Evolutionary conservation across 2,797 vertebrate species (phyloP).

Genomic region (Lycodopsis pacificus): DNA sequence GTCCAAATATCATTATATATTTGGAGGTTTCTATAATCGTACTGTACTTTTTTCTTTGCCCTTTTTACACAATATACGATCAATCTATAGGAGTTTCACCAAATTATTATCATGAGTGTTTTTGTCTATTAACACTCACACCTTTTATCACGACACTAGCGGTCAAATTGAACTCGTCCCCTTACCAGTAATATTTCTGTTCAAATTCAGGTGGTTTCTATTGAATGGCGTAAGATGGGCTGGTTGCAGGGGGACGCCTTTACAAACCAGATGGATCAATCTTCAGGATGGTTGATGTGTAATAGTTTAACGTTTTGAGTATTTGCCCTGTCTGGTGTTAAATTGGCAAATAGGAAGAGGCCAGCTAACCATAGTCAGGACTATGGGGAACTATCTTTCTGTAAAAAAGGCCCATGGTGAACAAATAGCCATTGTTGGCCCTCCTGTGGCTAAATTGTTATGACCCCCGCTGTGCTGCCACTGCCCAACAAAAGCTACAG

Average conservation of each 20-base stretch:
- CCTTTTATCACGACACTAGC: too few relatives aligned
- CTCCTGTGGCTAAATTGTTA: constrained; percentile 25
- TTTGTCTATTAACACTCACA: background rate
- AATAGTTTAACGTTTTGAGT: background rate
- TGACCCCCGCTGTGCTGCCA: constrained; percentile 2
- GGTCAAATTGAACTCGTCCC: too few relatives aligned
- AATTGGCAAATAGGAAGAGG: background rate
- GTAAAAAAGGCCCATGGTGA: constrained; percentile 8
- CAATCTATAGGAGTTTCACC: background rate
- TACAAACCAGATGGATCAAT: background rate
- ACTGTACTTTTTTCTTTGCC: background rate
- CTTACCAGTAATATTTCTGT: too few relatives aligned
- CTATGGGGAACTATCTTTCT: background rate
- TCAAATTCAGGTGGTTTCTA: background rate
- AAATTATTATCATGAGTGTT: background rate
- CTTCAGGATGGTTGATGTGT: background rate
- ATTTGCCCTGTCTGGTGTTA: background rate
- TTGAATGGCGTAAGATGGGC: background rate
- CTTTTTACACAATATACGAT: background rate
- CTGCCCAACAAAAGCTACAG: constrained; percentile 8
- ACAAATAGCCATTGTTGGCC: constrained; percentile 24
- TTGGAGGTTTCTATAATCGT: background rate
- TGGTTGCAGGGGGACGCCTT: background rate
- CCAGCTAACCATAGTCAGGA: background rate
- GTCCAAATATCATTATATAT: background rate